Base-by-base conservation (phyloP, 2,888 invertebrate species). In the Hypolimnas misippus region DNA sequence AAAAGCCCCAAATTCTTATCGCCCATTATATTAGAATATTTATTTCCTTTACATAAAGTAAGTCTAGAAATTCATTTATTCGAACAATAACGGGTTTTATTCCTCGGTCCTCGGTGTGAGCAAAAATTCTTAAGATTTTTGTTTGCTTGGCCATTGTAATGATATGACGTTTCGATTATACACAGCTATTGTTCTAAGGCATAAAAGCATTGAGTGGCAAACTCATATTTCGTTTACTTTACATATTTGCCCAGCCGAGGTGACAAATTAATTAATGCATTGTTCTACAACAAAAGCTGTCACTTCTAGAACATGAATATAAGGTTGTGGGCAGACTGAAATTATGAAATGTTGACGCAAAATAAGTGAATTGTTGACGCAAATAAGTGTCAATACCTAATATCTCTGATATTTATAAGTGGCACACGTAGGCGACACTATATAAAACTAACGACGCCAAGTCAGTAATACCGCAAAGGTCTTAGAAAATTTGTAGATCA, bases 221-320 rank as follows among this genome's bases (percentile, higher is more conserved):
- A 72, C 73, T 84, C 79, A 74, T 76, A 77, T 84, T 82, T 76
- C 78, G 72, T 77, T 79, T 77, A 68, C 72, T 74, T 73, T 66
- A 70, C 67, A 69, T 80, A 75, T 82, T 82, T 81, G 71, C 69
- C 52, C 77, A 79, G 77, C 73, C 72, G 76, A 74, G 57, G 72
- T 76, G 74, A 76, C 78, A 78, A 78, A 81, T 82, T 81, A 81
- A 83, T 82, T 81, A 79, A 68, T 70, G 76, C 70, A 80, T 84
- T 83, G 82, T 84, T 79, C 72, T 67, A 42, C 7, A 62, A 79
- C 77, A 80, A 79, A 76, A 73, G 74, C 70, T 66, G 62, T 67
- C 65, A 66, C 46, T 65, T 59, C 62, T 62, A 65, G 62, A 61
- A 63, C 51, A 19, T 40, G 49, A 63, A 60, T 49, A 46, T 62